Conservation (phyloP, 2,797 vertebrate species). For the Mareca penelope region DNA sequence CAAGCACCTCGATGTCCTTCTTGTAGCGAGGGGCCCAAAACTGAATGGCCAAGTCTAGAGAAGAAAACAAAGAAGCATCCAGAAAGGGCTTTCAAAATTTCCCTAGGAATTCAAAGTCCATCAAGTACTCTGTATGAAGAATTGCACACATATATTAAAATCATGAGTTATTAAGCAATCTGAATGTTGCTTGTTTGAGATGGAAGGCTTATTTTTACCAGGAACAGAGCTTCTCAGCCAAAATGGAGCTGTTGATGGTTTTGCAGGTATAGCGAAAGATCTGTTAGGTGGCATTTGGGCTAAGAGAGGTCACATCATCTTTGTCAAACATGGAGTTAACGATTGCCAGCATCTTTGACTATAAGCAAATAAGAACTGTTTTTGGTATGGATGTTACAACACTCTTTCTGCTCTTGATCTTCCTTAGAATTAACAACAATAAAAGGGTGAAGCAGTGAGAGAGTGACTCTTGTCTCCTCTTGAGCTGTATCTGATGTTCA, state of each 20-base stretch:
- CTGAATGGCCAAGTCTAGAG: neutral
- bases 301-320: neutral
- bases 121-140: neutral
- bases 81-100: neutral
- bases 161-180: neutral
- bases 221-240: neutral
- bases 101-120: neutral
- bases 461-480: neutral
- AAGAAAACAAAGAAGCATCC: neutral
- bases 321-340: neutral
- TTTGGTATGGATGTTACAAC: neutral
- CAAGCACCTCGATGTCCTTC: too few relatives aligned
- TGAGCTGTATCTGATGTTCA: neutral
- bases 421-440: neutral
- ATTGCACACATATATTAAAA: neutral
- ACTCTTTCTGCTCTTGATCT: neutral
- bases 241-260: neutral
- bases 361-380: neutral
- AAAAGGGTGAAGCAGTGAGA: neutral
- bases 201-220: neutral
- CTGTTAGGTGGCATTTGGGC: neutral
- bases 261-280: neutral
- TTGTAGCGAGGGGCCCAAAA: too few relatives aligned
- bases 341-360: neutral
- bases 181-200: neutral